Base-by-base conservation (phyloP, 2,888 invertebrate species). In the Sinohyriopsis cumingii region DNA sequence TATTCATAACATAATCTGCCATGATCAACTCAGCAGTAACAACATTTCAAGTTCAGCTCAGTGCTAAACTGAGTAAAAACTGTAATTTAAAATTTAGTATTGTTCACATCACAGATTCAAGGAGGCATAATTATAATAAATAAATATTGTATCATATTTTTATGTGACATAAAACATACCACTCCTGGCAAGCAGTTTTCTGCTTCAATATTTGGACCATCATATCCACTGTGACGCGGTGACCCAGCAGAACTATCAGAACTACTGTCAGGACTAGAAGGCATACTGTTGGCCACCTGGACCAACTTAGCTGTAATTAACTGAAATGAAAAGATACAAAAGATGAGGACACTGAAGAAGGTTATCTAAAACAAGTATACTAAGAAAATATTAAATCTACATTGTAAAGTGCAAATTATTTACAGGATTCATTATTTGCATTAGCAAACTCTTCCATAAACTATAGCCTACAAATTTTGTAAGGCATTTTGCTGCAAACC, bases 191-290 rank as follows among this genome's bases (percentile, higher is more conserved):
- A 91, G 79, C 94, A 94, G 87, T 94, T 94, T 91, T 98, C 98
- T 0, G 95, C 95, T 86, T 96, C 96, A 24, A 93, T 90, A 84
- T 94, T 94, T 62, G 94, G 93, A 75, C 94, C 93, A 88, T 95
- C 95, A 82, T 95, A 95, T 45, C 45, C 45, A 25, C 90, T 88
- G 87, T 95, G 93, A 78, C 96, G 96, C 3, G 97, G 97, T 1
- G 97, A 97, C 4, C 96, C 95, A 4, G 96, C 95, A 69, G 97
- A 97, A 81, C 97, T 97, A 89, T 98, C 98, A 70, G 96, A 96
- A 86, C 96, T 96, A 69, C 96, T 96, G 88, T 98, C 98, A 68
- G 95, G 95, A 71, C 95, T 95, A 84, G 95, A 95, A 22, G 91
- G 91, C 89, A 91, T 90, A 77, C 90, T 91, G 74, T 89, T 87